These are phyloP conservation scores for Illadopsis cleaveri DNA, from an alignment of 2,113 vertebrate species.

Conservation along the genomic window DNA sequence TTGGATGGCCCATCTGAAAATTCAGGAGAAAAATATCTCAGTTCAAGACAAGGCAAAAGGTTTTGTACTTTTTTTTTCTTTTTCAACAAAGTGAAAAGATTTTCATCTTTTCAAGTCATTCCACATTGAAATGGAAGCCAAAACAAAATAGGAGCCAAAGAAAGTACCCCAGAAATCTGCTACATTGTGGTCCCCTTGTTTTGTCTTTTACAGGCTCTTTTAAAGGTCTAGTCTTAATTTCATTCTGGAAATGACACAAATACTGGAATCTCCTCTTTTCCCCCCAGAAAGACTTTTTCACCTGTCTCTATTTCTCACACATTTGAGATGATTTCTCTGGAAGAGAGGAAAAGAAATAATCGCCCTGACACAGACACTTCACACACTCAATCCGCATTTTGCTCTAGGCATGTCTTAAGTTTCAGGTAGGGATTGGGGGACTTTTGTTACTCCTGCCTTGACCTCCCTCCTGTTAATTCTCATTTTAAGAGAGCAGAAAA, in stretches of 20 bases:
- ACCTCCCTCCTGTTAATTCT: neutral
- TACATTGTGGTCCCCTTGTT: neutral
- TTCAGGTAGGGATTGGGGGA: neutral
- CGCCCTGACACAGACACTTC: neutral
- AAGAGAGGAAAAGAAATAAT: neutral
- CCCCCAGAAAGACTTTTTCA: neutral
- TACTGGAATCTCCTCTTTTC: neutral
- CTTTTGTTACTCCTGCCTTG: neutral
- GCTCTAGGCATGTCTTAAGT: rapidly evolving
- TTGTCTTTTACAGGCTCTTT: neutral
- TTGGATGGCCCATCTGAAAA: neutral
- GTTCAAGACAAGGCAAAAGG: neutral
- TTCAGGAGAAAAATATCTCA: neutral
- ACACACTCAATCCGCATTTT: neutral
- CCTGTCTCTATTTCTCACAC: neutral
- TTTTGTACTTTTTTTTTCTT: neutral
- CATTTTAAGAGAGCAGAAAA: neutral
- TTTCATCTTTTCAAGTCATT: neutral
- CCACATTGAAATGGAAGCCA: neutral
- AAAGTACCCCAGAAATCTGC: neutral
- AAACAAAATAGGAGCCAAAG: constrained; percentile 26
- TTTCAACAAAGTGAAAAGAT: neutral
- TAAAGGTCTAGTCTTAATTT: neutral
- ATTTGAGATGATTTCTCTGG: neutral
- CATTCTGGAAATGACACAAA: neutral